Conservation (phyloP, 2,113 vertebrate genomes). For the Gymnocephalus cernua region DNA sequence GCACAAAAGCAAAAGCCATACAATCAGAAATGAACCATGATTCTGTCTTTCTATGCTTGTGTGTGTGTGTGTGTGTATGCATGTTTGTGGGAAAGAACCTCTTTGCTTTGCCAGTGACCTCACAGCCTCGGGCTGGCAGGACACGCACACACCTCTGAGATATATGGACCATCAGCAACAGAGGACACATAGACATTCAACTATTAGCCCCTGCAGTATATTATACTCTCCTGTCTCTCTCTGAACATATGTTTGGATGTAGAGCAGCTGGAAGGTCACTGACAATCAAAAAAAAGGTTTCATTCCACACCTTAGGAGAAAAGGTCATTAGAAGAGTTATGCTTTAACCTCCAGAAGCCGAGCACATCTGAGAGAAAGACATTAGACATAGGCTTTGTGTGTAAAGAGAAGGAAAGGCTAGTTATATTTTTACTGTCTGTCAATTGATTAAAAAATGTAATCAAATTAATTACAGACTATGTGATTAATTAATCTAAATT, state of each 20-base stretch:
- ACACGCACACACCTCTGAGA: constrained; percentile 11
- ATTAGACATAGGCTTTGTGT: background rate
- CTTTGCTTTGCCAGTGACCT: constrained; percentile 29
- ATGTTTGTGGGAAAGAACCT: background rate
- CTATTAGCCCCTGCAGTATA: background rate
- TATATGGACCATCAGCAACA: background rate
- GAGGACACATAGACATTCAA: constrained; percentile 9
- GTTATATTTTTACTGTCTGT: background rate
- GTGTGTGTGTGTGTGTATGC: constrained; percentile 13
- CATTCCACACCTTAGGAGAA: constrained; percentile 21
- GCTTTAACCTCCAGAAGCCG: constrained; percentile 37
- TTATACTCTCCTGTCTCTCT: constrained; percentile 1
- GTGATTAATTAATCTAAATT: too few species aligned
- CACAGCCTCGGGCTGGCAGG: constrained; percentile 27
- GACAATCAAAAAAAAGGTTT: constrained; percentile 37
- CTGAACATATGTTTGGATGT: constrained; percentile 23
- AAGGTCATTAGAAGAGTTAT: constrained; percentile 31
- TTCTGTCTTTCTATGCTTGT: background rate
- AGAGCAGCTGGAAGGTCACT: constrained; percentile 41
- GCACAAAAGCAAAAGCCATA: background rate
- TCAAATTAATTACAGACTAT: too few species aligned
- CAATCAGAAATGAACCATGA: background rate
- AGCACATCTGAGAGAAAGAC: background rate
- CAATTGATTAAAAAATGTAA: too few species aligned
- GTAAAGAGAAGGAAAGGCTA: background rate